These are phyloP conservation scores for Sternotherus odoratus DNA, from an alignment of 2,797 vertebrate species.

Conservation along the genomic window DNA sequence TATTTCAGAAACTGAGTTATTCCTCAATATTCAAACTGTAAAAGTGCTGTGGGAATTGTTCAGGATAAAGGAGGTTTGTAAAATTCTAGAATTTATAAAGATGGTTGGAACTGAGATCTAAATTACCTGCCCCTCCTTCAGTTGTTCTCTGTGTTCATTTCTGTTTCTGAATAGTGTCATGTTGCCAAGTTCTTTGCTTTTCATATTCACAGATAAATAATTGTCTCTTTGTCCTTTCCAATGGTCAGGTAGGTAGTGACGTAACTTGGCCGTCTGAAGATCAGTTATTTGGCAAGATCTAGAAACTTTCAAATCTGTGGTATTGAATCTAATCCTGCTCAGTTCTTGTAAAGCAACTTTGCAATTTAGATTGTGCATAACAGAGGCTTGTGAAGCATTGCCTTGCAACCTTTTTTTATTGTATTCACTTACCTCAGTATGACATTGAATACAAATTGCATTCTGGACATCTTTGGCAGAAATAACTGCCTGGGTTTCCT, in stretches of 20 bases:
- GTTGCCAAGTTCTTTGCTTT: background rate
- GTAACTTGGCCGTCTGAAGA: background rate
- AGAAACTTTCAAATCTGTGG: background rate
- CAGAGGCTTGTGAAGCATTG: background rate
- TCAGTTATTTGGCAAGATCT: background rate
- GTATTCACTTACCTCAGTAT: background rate
- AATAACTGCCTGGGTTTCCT: background rate
- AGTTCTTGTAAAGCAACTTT: background rate
- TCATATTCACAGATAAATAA: background rate
- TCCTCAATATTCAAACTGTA: conserved; percentile 13
- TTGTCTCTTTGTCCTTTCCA: background rate
- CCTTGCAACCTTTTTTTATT: background rate
- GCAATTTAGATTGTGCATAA: background rate
- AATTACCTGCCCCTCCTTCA: background rate
- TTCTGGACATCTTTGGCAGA: background rate
- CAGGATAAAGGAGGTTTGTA: background rate
- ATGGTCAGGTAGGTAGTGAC: background rate
- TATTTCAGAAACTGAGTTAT: background rate
- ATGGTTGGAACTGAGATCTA: background rate
- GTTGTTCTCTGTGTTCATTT: background rate
- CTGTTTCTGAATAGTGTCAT: background rate
- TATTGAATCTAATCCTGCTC: background rate
- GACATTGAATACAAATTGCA: background rate
- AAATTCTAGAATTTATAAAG: background rate
- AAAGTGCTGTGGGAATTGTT: background rate